These are phyloP conservation scores for Drosophila mayri DNA, from an alignment of 1,140 invertebrate genomes.

Conservation along the genomic window DNA sequence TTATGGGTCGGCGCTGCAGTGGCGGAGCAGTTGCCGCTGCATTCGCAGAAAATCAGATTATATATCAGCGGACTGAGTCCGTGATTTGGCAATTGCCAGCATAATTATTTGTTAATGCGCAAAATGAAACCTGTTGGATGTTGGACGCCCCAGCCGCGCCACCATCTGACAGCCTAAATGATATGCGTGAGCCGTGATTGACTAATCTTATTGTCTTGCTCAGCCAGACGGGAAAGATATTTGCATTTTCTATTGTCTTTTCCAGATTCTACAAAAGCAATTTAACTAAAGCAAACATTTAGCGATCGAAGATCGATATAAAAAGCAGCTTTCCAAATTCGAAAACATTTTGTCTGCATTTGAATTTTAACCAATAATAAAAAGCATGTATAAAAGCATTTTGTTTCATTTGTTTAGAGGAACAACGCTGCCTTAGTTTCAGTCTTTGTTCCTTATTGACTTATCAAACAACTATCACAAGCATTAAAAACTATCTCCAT, in stretches of 20 bases:
- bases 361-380: constrained; percentile 19
- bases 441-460: constrained; percentile 29
- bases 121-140: constrained; percentile 67
- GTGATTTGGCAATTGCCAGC: constrained; percentile 68
- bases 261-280: constrained; percentile 52
- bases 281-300: constrained; percentile 51
- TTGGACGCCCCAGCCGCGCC: constrained; percentile 26
- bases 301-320: not conserved
- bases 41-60: constrained; percentile 71
- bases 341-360: constrained; percentile 23
- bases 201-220: constrained; percentile 55
- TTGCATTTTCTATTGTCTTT: constrained; percentile 72
- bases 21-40: constrained; percentile 13
- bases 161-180: constrained; percentile 39
- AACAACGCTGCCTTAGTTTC: not conserved
- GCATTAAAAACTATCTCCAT: not conserved
- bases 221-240: constrained; percentile 29
- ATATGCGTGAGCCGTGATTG: constrained; percentile 53
- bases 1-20: constrained; percentile 65
- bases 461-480: constrained; percentile 19
- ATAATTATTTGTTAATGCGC: constrained; percentile 65
- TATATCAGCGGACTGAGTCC: constrained; percentile 57
- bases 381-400: constrained; percentile 7
- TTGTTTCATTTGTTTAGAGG: constrained; percentile 1
- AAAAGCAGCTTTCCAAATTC: constrained; percentile 59